These are phyloP conservation scores for Orycteropus afer DNA, from an alignment of 2,113 vertebrate genomes.

Conservation along the genomic window DNA sequence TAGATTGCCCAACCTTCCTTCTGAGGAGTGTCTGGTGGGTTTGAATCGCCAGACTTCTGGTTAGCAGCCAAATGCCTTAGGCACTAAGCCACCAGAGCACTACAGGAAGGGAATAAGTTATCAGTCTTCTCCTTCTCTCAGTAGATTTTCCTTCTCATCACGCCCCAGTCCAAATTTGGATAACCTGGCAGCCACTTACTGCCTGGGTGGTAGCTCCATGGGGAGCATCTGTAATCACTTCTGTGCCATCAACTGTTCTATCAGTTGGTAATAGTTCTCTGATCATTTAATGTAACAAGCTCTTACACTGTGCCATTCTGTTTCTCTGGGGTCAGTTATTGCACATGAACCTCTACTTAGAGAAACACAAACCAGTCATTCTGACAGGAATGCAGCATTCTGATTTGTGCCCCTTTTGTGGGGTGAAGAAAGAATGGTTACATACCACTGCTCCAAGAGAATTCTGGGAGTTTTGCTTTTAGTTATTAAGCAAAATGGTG, in stretches of 20 bases:
- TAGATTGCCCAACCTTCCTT: no score
- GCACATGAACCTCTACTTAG: constrained; percentile 58
- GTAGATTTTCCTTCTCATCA: not conserved
- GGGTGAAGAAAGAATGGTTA: not conserved
- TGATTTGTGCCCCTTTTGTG: constrained; percentile 35
- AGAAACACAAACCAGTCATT: constrained; percentile 64
- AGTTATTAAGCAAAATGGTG: constrained; percentile 3
- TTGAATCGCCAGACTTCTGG: no score
- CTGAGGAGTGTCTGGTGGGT: no score
- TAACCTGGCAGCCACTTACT: not conserved
- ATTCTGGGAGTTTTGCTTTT: constrained; percentile 52
- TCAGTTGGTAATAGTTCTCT: constrained; percentile 62
- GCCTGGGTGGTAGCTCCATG: not conserved
- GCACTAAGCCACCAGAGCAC: no score
- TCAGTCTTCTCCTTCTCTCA: not conserved
- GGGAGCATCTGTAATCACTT: constrained; percentile 30
- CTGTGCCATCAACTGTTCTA: constrained; percentile 1
- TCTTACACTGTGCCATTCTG: constrained; percentile 10
- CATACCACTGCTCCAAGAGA: not conserved
- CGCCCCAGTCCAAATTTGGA: not conserved
- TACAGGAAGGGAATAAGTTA: not conserved
- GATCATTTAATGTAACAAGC: constrained; percentile 64
- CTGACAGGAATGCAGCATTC: constrained; percentile 41
- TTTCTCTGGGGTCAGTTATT: constrained; percentile 68
- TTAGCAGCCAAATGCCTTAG: no score